phyloP scores from a whole-genome alignment of 2,113 vertebrate species.

The Dasyornis broadbenti region DNA sequence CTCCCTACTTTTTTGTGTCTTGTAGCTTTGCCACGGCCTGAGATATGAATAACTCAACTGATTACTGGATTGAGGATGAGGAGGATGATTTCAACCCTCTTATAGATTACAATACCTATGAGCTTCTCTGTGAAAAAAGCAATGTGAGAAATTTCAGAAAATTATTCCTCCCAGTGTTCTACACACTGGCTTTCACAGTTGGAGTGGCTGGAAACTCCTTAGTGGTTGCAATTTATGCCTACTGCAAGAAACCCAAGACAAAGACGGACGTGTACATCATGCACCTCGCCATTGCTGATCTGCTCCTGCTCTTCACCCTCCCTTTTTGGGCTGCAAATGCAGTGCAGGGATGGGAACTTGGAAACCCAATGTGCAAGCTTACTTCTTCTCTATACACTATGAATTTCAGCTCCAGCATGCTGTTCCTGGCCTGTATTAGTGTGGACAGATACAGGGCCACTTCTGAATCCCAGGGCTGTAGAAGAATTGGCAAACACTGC shows the following conservation, averaged over 20 bases:
- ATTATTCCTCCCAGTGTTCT: conserved; percentile 84
- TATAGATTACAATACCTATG: conserved; percentile 81
- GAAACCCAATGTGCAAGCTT: conserved; percentile 79
- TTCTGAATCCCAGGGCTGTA: not conserved
- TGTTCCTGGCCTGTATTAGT: conserved; percentile 90
- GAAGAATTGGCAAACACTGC: conserved; percentile 32
- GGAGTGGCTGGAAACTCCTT: conserved; percentile 84
- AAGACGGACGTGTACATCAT: conserved; percentile 84
- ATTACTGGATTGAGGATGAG: conserved; percentile 65
- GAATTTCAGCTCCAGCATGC: conserved; percentile 91
- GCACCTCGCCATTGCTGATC: conserved; percentile 87
- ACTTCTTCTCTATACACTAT: conserved; percentile 82
- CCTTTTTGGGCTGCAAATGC: conserved; percentile 89
- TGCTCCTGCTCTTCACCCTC: conserved; percentile 86
- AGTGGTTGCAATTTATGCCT: conserved; percentile 83
- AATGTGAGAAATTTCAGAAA: conserved; percentile 82
- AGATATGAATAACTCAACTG: conserved; percentile 61
- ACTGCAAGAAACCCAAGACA: conserved; percentile 83
- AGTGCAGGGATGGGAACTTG: conserved; percentile 84
- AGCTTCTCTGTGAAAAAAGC: conserved; percentile 80
- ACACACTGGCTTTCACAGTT: conserved; percentile 73
- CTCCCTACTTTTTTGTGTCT: not conserved
- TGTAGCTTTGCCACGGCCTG: conserved; percentile 49
- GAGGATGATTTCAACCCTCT: conserved; percentile 67
- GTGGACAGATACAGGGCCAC: conserved; percentile 82